Conservation (phyloP, 2,888 invertebrate genomes). For the Pyralis farinalis region DNA sequence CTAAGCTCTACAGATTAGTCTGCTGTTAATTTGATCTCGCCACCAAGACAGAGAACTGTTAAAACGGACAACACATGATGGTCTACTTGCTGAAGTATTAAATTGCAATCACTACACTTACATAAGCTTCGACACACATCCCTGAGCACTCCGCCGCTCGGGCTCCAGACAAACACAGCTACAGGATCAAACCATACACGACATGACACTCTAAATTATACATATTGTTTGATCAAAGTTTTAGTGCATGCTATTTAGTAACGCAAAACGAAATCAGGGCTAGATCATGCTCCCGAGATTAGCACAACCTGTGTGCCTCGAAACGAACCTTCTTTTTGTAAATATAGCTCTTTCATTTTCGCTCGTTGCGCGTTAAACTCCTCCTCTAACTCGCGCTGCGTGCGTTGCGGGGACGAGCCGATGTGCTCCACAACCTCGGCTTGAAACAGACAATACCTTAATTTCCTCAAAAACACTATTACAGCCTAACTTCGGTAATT, state of each 20-base stretch:
- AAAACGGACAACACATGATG: too few species aligned
- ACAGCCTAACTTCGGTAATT: slow-evolving; percentile 30
- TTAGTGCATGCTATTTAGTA: slow-evolving; percentile 11
- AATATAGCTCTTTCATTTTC: slow-evolving; percentile 94
- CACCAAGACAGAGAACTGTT: too few species aligned
- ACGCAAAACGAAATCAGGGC: slow-evolving; percentile 17
- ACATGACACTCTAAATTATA: too few species aligned
- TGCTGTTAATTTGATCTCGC: too few species aligned
- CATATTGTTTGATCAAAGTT: too few species aligned
- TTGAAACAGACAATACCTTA: slow-evolving; percentile 71
- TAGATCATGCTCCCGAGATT: slow-evolving; percentile 19
- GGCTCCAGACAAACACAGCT: too few species aligned
- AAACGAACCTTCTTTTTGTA: slow-evolving; percentile 94
- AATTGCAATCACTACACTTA: too few species aligned
- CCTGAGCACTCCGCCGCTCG: too few species aligned
- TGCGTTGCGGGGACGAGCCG: slow-evolving; percentile 41
- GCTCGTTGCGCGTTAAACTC: slow-evolving; percentile 96
- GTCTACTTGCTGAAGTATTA: too few species aligned
- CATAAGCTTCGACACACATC: too few species aligned
- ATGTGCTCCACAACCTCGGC: slow-evolving; percentile 50
- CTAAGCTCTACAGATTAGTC: too few species aligned
- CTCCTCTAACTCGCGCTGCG: slow-evolving; percentile 83
- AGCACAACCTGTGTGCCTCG: slow-evolving; percentile 24
- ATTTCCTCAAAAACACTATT: slow-evolving; percentile 49
- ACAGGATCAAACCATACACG: too few species aligned